Base-by-base conservation (phyloP, 2,797 vertebrate genomes). In the Microctenopoma steveboyesi region DNA sequence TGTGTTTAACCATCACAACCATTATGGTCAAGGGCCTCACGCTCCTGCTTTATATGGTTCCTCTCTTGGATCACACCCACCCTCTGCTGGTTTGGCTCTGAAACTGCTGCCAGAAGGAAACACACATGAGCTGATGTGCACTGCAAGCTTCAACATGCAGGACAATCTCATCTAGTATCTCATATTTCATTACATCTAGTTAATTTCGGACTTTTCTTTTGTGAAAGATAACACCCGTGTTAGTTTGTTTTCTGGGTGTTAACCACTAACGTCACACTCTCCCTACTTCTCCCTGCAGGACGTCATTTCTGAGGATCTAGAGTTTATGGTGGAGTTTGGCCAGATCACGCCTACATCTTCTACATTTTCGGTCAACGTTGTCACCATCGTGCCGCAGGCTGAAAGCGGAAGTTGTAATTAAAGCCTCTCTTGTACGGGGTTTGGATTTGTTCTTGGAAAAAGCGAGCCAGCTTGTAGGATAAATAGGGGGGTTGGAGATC, bases 341-440 rank as follows among this genome's bases (percentile, higher is more conserved):
- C 60, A 78, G 70, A 79, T 78, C 76, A 65, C 70, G 64, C 64
- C 73, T 68, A n/a, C 65, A n/a, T 75, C 18, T 16, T 22, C 22
- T 22, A 22, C 22, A 22, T 22, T 22, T 22, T 5, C 64, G 22
- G 7, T 46, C 6, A 12, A 22, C 33, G 14, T n/a, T 39, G 10
- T 7, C 39, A 54, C 25, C 58, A 15, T 2, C 9, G 22, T 7
- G 53, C 49, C 11, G 7, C 18, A 1, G 9, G 3, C 25, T 18
- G 5, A 5, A 16, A 60, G 80, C 86, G 91, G 91, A 92, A 94
- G 89, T 82, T 81, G 88, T 78, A 62, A 83, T 64, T 27, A 46
- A 72, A 69, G 33, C 40, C 28, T 52, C 42, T 56, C 56, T 55
- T 18, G 15, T n/a, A n/a, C 18, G 12, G 40, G 48, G n/a, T 60